Evolutionary conservation across 2,113 vertebrate genomes (phyloP).

Genomic region (Athene noctua): DNA sequence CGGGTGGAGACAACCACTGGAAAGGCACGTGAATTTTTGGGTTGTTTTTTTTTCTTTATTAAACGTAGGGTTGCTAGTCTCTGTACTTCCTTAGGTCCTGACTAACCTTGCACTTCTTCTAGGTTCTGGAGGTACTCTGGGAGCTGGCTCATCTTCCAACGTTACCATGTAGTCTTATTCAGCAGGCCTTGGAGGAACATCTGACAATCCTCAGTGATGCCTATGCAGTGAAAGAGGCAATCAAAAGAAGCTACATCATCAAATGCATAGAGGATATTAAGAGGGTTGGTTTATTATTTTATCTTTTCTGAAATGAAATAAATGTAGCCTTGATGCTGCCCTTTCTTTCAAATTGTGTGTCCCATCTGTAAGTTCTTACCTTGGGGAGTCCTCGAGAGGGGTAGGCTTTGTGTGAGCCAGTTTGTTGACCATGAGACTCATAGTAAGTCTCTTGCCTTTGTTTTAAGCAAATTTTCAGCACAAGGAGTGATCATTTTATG

Average conservation of each 20-base stretch:
- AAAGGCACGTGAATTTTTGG: constrained; percentile 78
- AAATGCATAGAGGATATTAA: constrained; percentile 99
- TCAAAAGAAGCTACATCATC: constrained; percentile 96
- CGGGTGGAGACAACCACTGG: constrained; percentile 94
- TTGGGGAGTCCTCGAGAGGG: constrained; percentile 46
- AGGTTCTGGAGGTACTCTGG: constrained; percentile 98
- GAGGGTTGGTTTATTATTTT: constrained; percentile 81
- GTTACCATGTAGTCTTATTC: constrained; percentile 89
- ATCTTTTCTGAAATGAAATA: not conserved
- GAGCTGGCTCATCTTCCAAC: constrained; percentile 95
- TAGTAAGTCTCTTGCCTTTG: constrained; percentile 66
- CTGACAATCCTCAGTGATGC: constrained; percentile 97
- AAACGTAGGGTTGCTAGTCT: not conserved
- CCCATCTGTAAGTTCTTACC: constrained; percentile 53
- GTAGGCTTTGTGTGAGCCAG: constrained; percentile 48
- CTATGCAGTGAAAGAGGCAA: constrained; percentile 92
- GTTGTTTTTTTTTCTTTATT: not conserved
- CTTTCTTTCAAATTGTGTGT: constrained; percentile 29
- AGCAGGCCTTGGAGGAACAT: constrained; percentile 96
- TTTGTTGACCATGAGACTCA: constrained; percentile 63
- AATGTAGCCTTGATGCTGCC: not conserved
- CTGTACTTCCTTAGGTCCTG: not conserved
- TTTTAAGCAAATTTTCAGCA: constrained; percentile 77
- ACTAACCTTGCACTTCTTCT: not conserved
- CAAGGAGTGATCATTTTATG: constrained; percentile 75